Percentiles rank a stretch among this genome's conserved stretches.
Evolutionary conservation across 2,113 vertebrate genomes (phyloP).

Genomic region (Coregonus clupeaformis): DNA sequence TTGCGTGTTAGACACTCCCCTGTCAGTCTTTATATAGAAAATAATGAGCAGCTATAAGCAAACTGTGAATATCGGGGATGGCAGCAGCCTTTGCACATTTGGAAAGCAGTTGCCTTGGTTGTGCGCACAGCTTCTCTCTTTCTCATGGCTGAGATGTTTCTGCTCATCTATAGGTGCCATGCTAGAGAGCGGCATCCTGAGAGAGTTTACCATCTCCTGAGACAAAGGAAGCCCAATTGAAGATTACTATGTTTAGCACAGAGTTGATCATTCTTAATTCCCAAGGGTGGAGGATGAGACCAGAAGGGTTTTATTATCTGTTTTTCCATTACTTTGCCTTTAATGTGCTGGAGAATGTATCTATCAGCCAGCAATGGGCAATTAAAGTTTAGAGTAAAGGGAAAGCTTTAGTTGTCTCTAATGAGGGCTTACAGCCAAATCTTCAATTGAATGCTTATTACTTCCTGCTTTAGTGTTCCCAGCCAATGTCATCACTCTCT

Average conservation of each 20-base stretch:
- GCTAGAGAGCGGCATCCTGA: no score
- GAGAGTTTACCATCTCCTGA: background rate
- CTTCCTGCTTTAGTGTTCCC: background rate
- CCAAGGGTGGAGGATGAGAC: background rate
- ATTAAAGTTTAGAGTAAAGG: background rate
- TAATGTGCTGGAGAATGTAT: constrained; percentile 1
- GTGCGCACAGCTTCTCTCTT: constrained; percentile 30
- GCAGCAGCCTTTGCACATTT: constrained; percentile 16
- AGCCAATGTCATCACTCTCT: constrained; percentile 1
- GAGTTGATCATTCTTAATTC: background rate
- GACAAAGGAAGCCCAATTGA: background rate
- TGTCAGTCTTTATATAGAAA: background rate
- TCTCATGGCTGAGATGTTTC: no score
- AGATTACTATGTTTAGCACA: no score
- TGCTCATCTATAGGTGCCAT: no score
- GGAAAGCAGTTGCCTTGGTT: constrained; percentile 19
- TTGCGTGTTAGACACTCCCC: no score
- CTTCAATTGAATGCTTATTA: constrained; percentile 9
- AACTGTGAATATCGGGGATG: constrained; percentile 14
- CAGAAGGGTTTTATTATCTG: no score
- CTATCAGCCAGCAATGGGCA: background rate
- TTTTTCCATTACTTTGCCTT: background rate
- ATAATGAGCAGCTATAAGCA: background rate
- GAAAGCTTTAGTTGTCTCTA: constrained; percentile 8
- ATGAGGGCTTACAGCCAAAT: background rate